These are phyloP conservation scores for Stramonita haemastoma DNA, from an alignment of 2,888 invertebrate species.

Conservation along the genomic window DNA sequence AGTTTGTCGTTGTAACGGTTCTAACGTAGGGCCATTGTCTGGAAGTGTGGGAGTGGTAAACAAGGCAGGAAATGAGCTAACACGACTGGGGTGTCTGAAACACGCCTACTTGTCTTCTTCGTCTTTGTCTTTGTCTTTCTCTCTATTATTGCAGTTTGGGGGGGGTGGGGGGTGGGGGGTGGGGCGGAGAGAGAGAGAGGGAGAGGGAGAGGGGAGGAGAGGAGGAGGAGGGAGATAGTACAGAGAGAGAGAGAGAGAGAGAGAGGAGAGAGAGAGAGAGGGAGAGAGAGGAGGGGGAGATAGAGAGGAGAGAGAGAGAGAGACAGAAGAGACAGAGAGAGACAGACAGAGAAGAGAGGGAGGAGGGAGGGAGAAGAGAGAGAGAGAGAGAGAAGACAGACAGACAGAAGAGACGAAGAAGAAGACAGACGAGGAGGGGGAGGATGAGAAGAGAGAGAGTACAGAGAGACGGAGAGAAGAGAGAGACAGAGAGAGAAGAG, in stretches of 20 bases:
- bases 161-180: background rate
- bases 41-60: too few species aligned
- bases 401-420: background rate
- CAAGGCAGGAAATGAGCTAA: too few species aligned
- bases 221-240: background rate
- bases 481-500: background rate
- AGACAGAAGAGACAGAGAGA: background rate
- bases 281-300: background rate
- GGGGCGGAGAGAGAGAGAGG: background rate
- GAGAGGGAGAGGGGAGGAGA: constrained; percentile 17
- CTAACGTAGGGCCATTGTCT: too few species aligned
- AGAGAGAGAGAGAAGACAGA: background rate
- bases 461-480: background rate
- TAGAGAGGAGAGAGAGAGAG: background rate
- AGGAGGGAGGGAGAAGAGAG: background rate
- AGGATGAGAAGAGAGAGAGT: background rate
- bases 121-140: too few species aligned
- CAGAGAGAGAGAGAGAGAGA: background rate
- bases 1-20: too few species aligned
- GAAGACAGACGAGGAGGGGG: background rate
- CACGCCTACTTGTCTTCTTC: too few species aligned
- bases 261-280: background rate
- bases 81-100: too few species aligned
- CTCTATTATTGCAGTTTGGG: background rate
- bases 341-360: background rate